These are phyloP conservation scores for Caenorhabditis latens DNA, from an alignment of 1,140 invertebrate genomes.

Conservation along the genomic window DNA sequence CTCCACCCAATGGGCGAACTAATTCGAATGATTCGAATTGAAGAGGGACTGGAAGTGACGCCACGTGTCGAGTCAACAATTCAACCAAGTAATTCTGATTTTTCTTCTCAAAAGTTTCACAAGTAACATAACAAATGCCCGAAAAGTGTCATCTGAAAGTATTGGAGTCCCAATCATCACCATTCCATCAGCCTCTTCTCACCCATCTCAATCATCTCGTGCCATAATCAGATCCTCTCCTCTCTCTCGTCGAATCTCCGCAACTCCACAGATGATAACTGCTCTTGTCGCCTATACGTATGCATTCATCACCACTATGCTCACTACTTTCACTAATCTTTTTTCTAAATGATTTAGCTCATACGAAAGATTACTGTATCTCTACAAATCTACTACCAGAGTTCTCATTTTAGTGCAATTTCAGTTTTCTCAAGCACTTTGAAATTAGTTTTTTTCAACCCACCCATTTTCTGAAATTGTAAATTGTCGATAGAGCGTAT, in stretches of 20 bases:
- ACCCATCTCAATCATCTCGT: neutral
- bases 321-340: constrained; percentile 15
- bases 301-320: constrained; percentile 2
- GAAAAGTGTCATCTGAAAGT: neutral
- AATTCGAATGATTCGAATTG: constrained; percentile 34
- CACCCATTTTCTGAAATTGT: too few relatives aligned
- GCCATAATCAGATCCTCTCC: neutral
- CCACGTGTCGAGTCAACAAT: neutral
- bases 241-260: constrained; percentile 2
- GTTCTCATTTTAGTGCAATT: too few relatives aligned
- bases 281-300: constrained; percentile 16
- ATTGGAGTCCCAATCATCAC: constrained; percentile 20
- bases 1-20: constrained; percentile 32
- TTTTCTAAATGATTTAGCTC: neutral
- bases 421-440: too few relatives aligned
- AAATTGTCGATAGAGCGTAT: too few relatives aligned
- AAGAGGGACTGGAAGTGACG: constrained; percentile 45
- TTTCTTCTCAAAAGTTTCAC: neutral
- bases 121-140: constrained; percentile 8
- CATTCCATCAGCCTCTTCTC: neutral
- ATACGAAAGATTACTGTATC: too few relatives aligned
- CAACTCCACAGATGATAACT: constrained; percentile 45
- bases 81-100: constrained; percentile 11
- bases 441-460: too few relatives aligned
- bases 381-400: too few relatives aligned